Evolutionary conservation across 2,797 vertebrate species (phyloP).

Genomic region (Gallinago stenura): DNA sequence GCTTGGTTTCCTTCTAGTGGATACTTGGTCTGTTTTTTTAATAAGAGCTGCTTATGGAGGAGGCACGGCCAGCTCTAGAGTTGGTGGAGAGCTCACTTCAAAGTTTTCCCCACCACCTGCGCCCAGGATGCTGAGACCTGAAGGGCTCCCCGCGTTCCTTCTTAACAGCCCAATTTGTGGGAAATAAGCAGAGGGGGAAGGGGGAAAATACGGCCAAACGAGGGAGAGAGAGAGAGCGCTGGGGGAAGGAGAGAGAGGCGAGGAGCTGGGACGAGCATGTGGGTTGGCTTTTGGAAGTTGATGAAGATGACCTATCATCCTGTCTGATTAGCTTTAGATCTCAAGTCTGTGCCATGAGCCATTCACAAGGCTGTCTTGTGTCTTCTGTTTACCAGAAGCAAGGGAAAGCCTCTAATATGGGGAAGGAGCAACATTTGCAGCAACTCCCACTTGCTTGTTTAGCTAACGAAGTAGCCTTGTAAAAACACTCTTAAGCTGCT

Average conservation of each 20-base stretch:
- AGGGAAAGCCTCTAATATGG: conserved; percentile 12
- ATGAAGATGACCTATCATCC: conserved; percentile 68
- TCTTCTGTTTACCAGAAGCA: conserved; percentile 57
- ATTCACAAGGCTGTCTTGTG: conserved; percentile 51
- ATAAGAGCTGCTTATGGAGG: conserved; percentile 82
- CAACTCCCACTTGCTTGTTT: conserved; percentile 33
- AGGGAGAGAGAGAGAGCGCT: neutral
- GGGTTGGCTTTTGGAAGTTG: conserved; percentile 63
- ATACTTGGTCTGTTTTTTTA: conserved; percentile 79
- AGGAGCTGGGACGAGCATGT: conserved; percentile 42
- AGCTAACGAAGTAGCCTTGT: conserved; percentile 65
- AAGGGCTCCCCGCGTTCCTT: conserved; percentile 57
- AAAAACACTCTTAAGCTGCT: conserved; percentile 53
- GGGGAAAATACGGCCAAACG: conserved; percentile 21
- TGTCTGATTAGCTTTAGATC: conserved; percentile 40
- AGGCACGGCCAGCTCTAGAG: conserved; percentile 77
- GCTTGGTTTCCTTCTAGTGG: conserved; percentile 81
- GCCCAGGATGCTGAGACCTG: conserved; percentile 68
- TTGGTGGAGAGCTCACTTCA: conserved; percentile 83
- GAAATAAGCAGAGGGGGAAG: neutral
- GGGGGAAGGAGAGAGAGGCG: neutral
- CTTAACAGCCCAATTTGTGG: conserved; percentile 34
- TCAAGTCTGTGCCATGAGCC: conserved; percentile 48
- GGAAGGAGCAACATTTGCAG: conserved; percentile 29
- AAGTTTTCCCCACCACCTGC: conserved; percentile 80